Evolutionary conservation across 2,888 invertebrate genomes (phyloP).

Genomic region (Lottia gigantea): DNA sequence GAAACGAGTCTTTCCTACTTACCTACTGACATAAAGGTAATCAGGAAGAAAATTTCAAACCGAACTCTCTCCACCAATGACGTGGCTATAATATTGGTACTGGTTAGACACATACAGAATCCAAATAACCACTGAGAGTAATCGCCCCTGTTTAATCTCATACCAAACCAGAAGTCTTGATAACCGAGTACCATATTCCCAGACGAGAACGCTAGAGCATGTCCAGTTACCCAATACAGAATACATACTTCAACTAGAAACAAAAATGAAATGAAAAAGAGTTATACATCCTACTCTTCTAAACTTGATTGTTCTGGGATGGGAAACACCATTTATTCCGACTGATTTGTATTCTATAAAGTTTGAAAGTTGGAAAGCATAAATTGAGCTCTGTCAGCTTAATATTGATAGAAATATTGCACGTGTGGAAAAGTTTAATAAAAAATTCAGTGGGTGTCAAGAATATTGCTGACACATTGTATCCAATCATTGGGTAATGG

Average conservation of each 20-base stretch:
- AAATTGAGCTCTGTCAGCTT: no score
- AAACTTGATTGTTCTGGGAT: no score
- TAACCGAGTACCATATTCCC: background rate
- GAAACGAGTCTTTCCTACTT: background rate
- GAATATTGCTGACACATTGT: no score
- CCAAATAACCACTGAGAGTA: conserved; percentile 5
- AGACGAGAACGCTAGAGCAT: background rate
- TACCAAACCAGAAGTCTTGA: background rate
- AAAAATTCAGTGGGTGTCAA: no score
- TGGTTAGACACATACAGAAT: background rate
- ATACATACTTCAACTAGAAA: background rate
- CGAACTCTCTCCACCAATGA: background rate
- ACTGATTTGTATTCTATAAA: no score
- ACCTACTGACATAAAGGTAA: background rate
- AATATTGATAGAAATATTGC: no score
- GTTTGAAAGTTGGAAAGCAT: no score
- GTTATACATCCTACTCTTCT: no score
- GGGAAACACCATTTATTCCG: no score
- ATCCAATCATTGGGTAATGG: no score
- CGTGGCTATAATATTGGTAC: background rate
- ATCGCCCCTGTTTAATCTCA: background rate
- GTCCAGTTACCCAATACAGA: background rate
- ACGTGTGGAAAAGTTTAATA: no score
- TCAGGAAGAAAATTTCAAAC: background rate
- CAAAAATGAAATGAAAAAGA: background rate